Evolutionary conservation across 2,113 vertebrate species (phyloP).

Genomic region (Pimephales promelas): DNA sequence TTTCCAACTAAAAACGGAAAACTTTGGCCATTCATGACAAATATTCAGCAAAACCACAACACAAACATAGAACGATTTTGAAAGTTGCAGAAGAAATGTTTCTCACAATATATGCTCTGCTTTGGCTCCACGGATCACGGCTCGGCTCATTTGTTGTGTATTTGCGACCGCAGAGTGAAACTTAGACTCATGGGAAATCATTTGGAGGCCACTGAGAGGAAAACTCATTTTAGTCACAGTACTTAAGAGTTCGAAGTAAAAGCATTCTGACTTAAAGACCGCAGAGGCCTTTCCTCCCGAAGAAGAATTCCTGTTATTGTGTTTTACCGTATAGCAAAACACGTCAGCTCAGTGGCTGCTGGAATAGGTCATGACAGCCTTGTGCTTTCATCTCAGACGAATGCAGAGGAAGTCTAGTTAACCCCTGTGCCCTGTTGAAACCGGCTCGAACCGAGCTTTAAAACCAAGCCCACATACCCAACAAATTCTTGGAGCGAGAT

Average conservation of each 20-base stretch:
- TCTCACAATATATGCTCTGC: neutral
- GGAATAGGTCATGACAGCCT: conserved; percentile 25
- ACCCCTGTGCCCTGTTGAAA: conserved; percentile 10
- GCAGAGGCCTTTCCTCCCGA: conserved; percentile 5
- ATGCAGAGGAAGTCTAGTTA: conserved; percentile 29
- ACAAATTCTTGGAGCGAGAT: neutral
- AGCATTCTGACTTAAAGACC: conserved; percentile 7
- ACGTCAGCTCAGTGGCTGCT: conserved; percentile 17
- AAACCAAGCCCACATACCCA: conserved; percentile 5
- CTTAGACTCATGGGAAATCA: conserved; percentile 35
- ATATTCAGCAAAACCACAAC: neutral
- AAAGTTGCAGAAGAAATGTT: neutral
- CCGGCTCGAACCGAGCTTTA: neutral
- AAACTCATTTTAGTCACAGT: conserved; percentile 25
- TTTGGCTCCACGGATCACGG: neutral
- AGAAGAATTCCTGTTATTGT: conserved; percentile 34
- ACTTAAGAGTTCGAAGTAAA: conserved; percentile 18
- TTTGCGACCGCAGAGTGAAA: conserved; percentile 22
- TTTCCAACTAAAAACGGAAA: too few species aligned
- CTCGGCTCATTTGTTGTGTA: conserved; percentile 34
- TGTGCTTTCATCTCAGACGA: conserved; percentile 10
- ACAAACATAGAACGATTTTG: neutral
- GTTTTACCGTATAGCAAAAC: conserved; percentile 5
- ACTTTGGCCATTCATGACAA: too few species aligned
- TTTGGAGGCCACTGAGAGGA: conserved; percentile 6